Evolutionary conservation across 2,888 invertebrate genomes (phyloP).

Genomic region (Erebia ligea): DNA sequence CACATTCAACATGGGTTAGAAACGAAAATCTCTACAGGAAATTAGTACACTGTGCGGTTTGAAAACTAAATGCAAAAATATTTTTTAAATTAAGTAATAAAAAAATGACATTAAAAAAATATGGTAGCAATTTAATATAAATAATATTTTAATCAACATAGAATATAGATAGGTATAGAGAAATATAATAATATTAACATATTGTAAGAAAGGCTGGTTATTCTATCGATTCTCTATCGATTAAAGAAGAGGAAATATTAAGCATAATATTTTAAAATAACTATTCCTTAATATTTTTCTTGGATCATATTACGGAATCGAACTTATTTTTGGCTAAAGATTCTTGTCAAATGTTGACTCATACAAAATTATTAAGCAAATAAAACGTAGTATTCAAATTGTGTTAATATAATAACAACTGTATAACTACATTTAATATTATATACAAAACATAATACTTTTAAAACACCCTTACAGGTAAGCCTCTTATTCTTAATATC

Average conservation of each 20-base stretch:
- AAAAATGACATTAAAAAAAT: conserved; percentile 24
- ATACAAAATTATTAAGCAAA: conserved; percentile 9
- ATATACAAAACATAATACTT: neutral
- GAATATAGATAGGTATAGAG: no score
- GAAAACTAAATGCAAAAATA: conserved; percentile 35
- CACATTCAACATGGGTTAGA: conserved; percentile 35
- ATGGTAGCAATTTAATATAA: conserved; percentile 16
- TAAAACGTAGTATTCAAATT: neutral
- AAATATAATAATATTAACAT: neutral
- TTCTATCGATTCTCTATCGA: neutral
- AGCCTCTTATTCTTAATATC: conserved; percentile 61
- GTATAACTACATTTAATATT: neutral
- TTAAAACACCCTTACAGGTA: conserved; percentile 19
- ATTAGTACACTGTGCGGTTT: conserved; percentile 41
- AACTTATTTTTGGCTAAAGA: neutral
- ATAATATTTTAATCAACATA: neutral
- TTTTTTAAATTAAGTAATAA: neutral
- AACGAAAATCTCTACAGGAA: conserved; percentile 17
- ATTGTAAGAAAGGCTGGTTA: neutral
- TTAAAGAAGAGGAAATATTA: neutral
- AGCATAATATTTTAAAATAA: no score
- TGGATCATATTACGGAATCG: neutral
- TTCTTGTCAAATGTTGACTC: neutral
- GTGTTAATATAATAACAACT: conserved; percentile 5
- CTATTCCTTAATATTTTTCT: no score